Conservation (phyloP, 2,797 vertebrate species). For the Crocodylus rhombifer region DNA sequence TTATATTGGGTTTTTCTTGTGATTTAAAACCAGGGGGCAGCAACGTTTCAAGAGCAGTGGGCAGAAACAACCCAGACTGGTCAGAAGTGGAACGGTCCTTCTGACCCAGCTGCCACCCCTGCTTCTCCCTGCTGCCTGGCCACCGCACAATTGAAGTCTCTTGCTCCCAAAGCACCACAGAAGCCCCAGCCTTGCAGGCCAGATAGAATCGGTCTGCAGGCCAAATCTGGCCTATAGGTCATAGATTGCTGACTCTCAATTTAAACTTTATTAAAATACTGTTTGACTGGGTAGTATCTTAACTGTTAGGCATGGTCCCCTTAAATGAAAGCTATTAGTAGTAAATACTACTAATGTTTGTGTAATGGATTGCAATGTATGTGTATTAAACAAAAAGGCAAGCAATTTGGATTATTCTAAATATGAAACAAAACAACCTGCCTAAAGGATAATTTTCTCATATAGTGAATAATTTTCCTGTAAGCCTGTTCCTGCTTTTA, state of each 20-base stretch:
- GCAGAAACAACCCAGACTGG: too few species aligned
- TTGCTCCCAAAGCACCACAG: too few species aligned
- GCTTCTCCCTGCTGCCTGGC: too few species aligned
- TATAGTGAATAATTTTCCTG: neutral
- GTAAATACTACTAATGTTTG: neutral
- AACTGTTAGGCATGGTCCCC: neutral
- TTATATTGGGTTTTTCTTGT: neutral
- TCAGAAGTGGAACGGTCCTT: too few species aligned
- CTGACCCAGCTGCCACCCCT: too few species aligned
- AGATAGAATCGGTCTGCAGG: too few species aligned
- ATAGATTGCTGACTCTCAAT: neutral
- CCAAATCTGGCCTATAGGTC: too few species aligned
- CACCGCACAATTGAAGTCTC: too few species aligned
- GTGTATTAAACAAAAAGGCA: neutral
- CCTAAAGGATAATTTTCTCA: neutral
- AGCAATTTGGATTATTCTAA: neutral
- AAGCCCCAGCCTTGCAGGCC: too few species aligned
- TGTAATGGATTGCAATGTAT: neutral
- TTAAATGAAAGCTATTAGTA: neutral
- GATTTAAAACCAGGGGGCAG: neutral
- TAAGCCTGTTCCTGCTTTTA: neutral
- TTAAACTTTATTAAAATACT: neutral
- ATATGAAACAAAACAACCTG: neutral
- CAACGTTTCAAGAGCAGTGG: too few species aligned
- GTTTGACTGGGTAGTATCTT: constrained; percentile 20